Conservation (phyloP, 2,888 invertebrate species). For the Adelognathus sp. region DNA sequence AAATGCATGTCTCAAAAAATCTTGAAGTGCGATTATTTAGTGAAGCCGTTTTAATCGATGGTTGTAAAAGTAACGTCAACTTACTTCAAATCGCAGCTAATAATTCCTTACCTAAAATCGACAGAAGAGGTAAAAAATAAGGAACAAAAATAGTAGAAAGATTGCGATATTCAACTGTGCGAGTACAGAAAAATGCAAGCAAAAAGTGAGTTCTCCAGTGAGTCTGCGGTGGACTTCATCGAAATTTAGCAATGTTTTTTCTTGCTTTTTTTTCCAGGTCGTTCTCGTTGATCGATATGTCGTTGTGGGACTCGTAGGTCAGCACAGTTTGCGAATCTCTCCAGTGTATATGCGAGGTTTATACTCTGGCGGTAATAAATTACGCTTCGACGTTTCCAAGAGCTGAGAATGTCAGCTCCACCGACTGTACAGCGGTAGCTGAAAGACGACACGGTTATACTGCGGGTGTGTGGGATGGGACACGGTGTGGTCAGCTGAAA, state of each 20-base stretch:
- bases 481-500: slow-evolving; percentile 45
- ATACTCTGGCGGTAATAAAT: slow-evolving; percentile 44
- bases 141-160: background rate
- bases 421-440: slow-evolving; percentile 2
- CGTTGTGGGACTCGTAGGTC: slow-evolving; percentile 15
- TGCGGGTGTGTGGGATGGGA: background rate
- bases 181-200: too few relatives aligned
- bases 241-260: slow-evolving; percentile 18
- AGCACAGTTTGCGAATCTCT: slow-evolving; percentile 29
- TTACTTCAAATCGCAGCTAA: too few relatives aligned
- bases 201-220: too few relatives aligned
- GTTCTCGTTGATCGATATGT: slow-evolving; percentile 3
- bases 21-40: too few relatives aligned
- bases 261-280: background rate
- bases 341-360: background rate
- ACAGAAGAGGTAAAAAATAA: background rate
- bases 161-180: background rate
- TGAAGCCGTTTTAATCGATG: too few relatives aligned
- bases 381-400: slow-evolving; percentile 59
- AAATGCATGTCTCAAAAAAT: too few relatives aligned
- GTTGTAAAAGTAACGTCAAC: too few relatives aligned
- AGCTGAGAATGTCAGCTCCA: slow-evolving; percentile 54
- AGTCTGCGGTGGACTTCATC: background rate
- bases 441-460: slow-evolving; percentile 2
- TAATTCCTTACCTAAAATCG: too few relatives aligned